These are phyloP conservation scores for Zoroaster sp. DNA, from an alignment of 53 echinoderm and acorn worm species.

Conservation along the genomic window DNA sequence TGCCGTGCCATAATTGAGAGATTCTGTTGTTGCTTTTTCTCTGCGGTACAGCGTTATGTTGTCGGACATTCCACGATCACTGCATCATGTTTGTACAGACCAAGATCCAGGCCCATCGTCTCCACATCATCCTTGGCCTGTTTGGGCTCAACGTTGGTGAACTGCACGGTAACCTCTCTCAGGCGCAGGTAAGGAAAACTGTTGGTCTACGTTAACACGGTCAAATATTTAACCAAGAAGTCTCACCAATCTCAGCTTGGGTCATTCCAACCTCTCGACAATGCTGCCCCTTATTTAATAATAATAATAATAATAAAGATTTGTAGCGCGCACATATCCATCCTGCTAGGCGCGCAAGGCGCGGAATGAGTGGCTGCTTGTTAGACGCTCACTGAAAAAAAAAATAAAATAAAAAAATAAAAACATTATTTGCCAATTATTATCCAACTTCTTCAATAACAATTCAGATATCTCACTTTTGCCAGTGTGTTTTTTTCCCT, in stretches of 20 bases:
- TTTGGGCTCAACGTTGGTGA: constrained; percentile 93
- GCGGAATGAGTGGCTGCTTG: too few species aligned
- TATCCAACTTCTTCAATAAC: too few species aligned
- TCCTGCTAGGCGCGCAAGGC: too few species aligned
- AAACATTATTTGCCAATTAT: too few species aligned
- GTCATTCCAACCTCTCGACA: not conserved
- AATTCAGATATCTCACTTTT: too few species aligned
- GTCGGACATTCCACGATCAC: constrained; percentile 94
- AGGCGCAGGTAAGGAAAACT: constrained; percentile 67
- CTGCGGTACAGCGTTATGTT: constrained; percentile 77
- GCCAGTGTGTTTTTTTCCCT: too few species aligned
- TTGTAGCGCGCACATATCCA: too few species aligned
- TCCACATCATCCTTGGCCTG: constrained; percentile 90
- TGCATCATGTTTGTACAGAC: constrained; percentile 99
- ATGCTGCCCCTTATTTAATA: not conserved
- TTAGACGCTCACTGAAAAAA: too few species aligned
- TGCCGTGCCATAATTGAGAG: not conserved
- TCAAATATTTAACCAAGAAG: too few species aligned
- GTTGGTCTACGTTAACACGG: not conserved
- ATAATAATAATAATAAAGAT: too few species aligned
- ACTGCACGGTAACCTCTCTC: constrained; percentile 95
- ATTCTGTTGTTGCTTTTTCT: not conserved
- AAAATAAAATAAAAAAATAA: too few species aligned
- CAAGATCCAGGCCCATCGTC: constrained; percentile 89
- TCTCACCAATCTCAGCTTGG: not conserved